phyloP scores from a whole-genome alignment of 2,888 invertebrate species.

The Ctenicera cuprea region DNA sequence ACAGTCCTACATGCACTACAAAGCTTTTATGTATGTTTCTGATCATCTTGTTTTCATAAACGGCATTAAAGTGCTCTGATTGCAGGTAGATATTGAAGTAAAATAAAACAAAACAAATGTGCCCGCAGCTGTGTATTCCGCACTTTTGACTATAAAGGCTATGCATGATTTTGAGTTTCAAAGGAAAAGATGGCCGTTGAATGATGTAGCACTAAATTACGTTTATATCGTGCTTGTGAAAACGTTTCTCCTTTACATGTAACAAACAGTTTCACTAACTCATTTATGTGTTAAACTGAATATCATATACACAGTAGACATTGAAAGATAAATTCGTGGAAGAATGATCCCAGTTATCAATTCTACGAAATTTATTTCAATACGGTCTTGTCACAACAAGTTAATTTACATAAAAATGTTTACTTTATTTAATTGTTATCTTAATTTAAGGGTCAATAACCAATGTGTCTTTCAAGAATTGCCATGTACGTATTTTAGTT shows the following conservation, averaged over 20 bases:
- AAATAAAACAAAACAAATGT: constrained; percentile 25
- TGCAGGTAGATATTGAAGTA: constrained; percentile 24
- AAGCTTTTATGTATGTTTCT: constrained; percentile 11
- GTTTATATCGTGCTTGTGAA: constrained; percentile 2
- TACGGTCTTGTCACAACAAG: no score
- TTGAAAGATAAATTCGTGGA: no score
- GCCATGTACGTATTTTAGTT: no score
- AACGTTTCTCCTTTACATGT: constrained; percentile 1
- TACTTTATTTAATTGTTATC: no score
- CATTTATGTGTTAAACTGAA: neutral
- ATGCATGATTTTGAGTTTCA: constrained; percentile 23
- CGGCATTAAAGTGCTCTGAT: constrained; percentile 22
- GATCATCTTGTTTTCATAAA: constrained; percentile 20
- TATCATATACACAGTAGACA: neutral
- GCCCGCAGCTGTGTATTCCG: constrained; percentile 22
- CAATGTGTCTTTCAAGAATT: no score
- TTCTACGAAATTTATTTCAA: no score
- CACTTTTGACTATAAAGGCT: constrained; percentile 9
- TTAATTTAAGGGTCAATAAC: no score
- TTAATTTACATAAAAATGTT: no score
- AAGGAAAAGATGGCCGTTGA: constrained; percentile 18
- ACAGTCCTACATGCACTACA: neutral
- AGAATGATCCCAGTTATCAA: no score
- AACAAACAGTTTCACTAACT: neutral
- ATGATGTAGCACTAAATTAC: constrained; percentile 18